These are phyloP conservation scores for Dinothrombium tinctorium DNA, from an alignment of 1,140 invertebrate genomes.

Conservation along the genomic window DNA sequence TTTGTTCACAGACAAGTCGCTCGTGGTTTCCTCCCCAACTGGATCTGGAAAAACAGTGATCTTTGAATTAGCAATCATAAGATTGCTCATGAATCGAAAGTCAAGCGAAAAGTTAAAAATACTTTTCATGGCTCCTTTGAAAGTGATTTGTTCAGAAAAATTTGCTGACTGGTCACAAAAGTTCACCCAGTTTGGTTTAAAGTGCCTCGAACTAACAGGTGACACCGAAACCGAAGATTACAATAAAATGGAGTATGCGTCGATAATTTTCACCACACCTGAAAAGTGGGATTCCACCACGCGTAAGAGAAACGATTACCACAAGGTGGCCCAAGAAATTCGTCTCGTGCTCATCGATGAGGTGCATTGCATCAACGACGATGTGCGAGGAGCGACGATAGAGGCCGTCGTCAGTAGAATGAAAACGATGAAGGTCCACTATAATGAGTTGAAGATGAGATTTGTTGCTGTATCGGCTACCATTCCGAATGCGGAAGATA, in stretches of 20 bases:
- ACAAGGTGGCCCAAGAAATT: constrained; percentile 31
- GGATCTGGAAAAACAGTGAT: constrained; percentile 43
- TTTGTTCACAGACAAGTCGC: background rate
- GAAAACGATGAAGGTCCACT: constrained; percentile 26
- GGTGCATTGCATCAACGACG: constrained; percentile 7
- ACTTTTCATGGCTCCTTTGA: constrained; percentile 39
- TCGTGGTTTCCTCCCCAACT: background rate
- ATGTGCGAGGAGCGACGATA: constrained; percentile 34
- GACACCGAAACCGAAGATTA: constrained; percentile 41
- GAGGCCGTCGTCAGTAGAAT: constrained; percentile 53
- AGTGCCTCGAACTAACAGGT: constrained; percentile 44
- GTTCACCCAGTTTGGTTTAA: constrained; percentile 34
- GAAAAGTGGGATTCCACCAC: constrained; percentile 64
- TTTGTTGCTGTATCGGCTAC: constrained; percentile 55
- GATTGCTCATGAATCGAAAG: constrained; percentile 28
- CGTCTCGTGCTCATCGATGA: constrained; percentile 58
- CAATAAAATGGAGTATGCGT: constrained; percentile 21
- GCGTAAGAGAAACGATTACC: constrained; percentile 39
- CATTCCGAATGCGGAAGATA: constrained; percentile 47
- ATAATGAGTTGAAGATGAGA: constrained; percentile 21
- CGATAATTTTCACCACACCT: constrained; percentile 51
- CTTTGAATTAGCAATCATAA: constrained; percentile 50
- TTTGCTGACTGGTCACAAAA: constrained; percentile 42
- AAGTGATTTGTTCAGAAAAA: constrained; percentile 46
- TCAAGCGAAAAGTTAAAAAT: constrained; percentile 26